Evolutionary conservation across 2,888 invertebrate species (phyloP).

Genomic region (Macaria liturata): DNA sequence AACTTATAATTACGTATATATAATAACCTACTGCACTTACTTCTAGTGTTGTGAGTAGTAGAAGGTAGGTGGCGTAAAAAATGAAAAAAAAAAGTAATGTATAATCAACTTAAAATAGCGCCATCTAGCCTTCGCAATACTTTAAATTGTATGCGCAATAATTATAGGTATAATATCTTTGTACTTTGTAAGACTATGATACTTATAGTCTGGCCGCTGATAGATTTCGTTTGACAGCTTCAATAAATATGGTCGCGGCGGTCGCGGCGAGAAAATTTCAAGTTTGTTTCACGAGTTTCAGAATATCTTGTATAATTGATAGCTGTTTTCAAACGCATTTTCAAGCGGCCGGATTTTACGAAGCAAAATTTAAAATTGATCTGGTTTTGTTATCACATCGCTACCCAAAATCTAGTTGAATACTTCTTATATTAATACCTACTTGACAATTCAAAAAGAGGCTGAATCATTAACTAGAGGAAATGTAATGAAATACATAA

Average conservation of each 20-base stretch:
- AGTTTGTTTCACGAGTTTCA: no score
- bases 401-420: no score
- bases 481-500: conserved; percentile 30
- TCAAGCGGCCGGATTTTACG: no score
- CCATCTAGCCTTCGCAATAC: conserved; percentile 4
- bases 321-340: no score
- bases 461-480: conserved; percentile 14
- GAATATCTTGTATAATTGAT: no score
- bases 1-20: no score
- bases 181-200: conserved; percentile 13
- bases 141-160: conserved; percentile 12
- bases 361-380: conserved; percentile 1
- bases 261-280: no score
- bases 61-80: conserved; percentile 12
- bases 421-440: neutral
- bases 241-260: no score
- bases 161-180: conserved; percentile 7
- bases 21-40: conserved; percentile 14
- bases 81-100: conserved; percentile 9
- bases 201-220: neutral
- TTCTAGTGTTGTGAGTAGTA: conserved; percentile 9
- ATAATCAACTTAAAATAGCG: conserved; percentile 13
- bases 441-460: conserved; percentile 5
- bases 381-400: neutral
- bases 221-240: no score